These are phyloP conservation scores for Lepidonotus clava DNA, from an alignment of 2,888 invertebrate genomes.

Conservation along the genomic window DNA sequence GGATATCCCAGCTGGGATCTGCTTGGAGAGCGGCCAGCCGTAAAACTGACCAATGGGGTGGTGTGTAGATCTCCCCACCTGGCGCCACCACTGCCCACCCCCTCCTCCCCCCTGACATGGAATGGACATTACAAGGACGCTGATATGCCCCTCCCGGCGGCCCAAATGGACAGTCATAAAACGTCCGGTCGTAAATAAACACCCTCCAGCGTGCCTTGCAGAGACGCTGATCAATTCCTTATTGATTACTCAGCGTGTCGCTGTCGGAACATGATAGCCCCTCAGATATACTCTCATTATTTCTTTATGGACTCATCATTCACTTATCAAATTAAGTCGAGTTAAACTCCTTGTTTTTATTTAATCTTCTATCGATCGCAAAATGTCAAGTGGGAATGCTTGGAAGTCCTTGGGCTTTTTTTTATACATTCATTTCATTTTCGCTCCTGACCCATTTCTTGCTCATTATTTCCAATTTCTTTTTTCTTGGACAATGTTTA, in stretches of 20 bases:
- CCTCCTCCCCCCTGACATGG: constrained; percentile 12
- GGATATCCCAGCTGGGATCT: no score
- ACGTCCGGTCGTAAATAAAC: constrained; percentile 25
- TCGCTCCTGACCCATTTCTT: no score
- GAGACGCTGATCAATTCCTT: constrained; percentile 22
- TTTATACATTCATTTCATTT: no score
- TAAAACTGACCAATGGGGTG: constrained; percentile 1
- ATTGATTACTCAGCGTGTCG: constrained; percentile 21
- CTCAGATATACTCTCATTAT: not conserved
- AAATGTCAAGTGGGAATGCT: no score
- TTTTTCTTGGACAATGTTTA: no score
- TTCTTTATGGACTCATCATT: not conserved
- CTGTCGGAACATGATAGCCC: not conserved
- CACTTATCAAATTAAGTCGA: no score
- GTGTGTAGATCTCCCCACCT: not conserved
- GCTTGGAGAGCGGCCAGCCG: no score
- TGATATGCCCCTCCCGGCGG: not conserved
- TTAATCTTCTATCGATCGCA: no score
- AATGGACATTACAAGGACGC: constrained; percentile 15
- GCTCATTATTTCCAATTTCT: no score
- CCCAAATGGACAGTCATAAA: not conserved
- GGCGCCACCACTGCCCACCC: not conserved
- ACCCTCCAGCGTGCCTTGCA: not conserved
- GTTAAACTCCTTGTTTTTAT: no score
- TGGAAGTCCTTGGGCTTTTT: no score